A percentile compares a stretch with the other conserved stretches of the same genome.
These are phyloP conservation scores for Paralinhomoeus sp. DNA, from an alignment of 2,888 invertebrate species.

Conservation along the genomic window DNA sequence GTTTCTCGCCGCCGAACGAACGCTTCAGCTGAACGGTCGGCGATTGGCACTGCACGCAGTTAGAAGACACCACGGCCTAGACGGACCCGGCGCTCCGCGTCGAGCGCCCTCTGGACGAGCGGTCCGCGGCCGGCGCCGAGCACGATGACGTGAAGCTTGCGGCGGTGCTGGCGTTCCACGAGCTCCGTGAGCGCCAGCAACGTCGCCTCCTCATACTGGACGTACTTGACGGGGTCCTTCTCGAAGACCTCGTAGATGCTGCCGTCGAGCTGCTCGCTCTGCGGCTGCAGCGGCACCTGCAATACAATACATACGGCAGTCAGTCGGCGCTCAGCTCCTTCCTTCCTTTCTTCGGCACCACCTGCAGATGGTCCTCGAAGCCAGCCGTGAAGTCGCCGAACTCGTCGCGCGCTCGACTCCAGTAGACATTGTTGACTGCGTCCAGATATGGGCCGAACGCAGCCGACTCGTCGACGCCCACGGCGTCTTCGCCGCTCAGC, in stretches of 20 bases:
- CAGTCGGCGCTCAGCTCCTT: too few species aligned
- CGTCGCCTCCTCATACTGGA: conserved; percentile 23
- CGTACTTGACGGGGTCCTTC: conserved; percentile 84
- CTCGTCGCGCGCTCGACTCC: background rate
- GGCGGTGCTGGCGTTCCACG: background rate
- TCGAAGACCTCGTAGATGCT: conserved; percentile 94
- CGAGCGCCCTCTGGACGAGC: conserved; percentile 61
- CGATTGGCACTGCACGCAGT: too few species aligned
- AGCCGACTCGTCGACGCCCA: background rate
- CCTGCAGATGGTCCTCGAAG: conserved; percentile 73
- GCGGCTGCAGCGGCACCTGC: conserved; percentile 54
- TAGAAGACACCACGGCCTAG: too few species aligned
- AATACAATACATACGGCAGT: too few species aligned
- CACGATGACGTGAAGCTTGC: conserved; percentile 45
- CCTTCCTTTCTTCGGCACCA: conserved; percentile 11
- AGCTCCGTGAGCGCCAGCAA: conserved; percentile 9
- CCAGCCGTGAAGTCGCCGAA: conserved; percentile 31
- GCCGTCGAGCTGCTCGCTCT: conserved; percentile 81
- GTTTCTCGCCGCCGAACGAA: background rate
- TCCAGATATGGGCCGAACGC: background rate
- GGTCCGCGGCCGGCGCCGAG: conserved; percentile 88
- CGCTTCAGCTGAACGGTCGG: background rate
- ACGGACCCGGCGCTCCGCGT: conserved; percentile 34
- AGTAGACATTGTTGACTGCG: background rate
- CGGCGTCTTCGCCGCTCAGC: background rate